These are phyloP conservation scores for Diarsia brunnea DNA, from an alignment of 2,888 invertebrate species.

Conservation along the genomic window DNA sequence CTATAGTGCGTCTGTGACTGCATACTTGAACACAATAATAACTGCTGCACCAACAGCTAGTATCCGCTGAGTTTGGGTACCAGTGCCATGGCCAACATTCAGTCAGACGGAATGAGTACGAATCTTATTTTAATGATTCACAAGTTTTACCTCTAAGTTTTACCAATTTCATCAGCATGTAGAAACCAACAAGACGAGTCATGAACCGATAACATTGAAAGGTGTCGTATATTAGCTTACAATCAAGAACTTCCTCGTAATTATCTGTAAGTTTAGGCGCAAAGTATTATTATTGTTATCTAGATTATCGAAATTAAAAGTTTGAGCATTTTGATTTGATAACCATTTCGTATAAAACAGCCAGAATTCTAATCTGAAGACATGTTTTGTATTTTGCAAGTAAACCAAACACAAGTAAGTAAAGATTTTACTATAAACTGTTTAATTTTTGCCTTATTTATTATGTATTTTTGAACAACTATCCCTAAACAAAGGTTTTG, in stretches of 20 bases:
- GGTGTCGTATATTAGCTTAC: conserved; percentile 32
- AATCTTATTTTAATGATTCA: not conserved
- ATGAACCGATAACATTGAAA: conserved; percentile 23
- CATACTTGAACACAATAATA: not conserved
- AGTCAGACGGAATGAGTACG: not conserved
- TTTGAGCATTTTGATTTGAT: conserved; percentile 47
- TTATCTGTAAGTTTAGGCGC: conserved; percentile 19
- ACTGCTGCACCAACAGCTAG: too few relatives aligned
- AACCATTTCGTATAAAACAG: conserved; percentile 59
- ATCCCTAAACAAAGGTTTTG: not conserved
- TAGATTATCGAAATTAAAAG: conserved; percentile 24
- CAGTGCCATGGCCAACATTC: not conserved
- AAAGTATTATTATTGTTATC: conserved; percentile 20
- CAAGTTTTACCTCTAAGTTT: not conserved
- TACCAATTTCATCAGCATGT: conserved; percentile 1
- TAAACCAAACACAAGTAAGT: conserved; percentile 62
- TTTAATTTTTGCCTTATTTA: not conserved
- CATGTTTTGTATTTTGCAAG: conserved; percentile 60
- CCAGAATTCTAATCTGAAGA: conserved; percentile 13
- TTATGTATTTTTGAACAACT: not conserved
- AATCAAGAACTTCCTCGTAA: conserved; percentile 22
- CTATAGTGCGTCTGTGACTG: not conserved
- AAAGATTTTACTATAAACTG: not conserved
- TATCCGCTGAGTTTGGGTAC: not conserved
- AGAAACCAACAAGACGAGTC: conserved; percentile 1